Evolutionary conservation across 2,888 invertebrate genomes (phyloP).

Genomic region (Bombylius major): DNA sequence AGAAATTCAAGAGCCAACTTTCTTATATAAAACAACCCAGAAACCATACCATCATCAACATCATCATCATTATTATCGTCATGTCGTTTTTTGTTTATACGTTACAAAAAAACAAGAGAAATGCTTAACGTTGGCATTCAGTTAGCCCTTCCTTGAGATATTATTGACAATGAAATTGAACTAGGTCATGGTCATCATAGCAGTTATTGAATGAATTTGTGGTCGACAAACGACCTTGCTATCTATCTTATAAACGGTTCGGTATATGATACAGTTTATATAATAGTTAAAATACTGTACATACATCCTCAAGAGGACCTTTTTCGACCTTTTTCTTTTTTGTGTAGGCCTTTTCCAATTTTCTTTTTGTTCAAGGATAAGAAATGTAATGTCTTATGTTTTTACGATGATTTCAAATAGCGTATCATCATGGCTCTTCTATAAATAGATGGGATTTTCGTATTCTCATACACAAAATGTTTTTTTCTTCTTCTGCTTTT

Average conservation of each 20-base stretch:
- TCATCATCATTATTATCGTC: no score
- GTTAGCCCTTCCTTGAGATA: not conserved
- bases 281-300: no score
- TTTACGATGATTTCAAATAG: no score
- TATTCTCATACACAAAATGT: no score
- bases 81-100: not conserved
- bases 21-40: not conserved
- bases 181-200: not conserved
- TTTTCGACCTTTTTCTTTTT: not conserved
- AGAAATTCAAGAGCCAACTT: not conserved
- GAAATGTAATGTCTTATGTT: no score
- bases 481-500: no score
- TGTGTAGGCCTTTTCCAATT: not conserved
- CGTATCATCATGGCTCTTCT: no score
- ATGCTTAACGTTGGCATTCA: not conserved
- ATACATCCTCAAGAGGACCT: not conserved
- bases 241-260: not conserved
- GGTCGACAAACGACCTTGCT: not conserved
- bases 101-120: not conserved
- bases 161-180: not conserved
- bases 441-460: no score
- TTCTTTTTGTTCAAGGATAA: no score
- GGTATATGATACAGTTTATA: no score
- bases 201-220: not conserved
- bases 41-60: no score